Evolutionary conservation across 2,113 vertebrate genomes (phyloP).

Genomic region (Macrotis lagotis): DNA sequence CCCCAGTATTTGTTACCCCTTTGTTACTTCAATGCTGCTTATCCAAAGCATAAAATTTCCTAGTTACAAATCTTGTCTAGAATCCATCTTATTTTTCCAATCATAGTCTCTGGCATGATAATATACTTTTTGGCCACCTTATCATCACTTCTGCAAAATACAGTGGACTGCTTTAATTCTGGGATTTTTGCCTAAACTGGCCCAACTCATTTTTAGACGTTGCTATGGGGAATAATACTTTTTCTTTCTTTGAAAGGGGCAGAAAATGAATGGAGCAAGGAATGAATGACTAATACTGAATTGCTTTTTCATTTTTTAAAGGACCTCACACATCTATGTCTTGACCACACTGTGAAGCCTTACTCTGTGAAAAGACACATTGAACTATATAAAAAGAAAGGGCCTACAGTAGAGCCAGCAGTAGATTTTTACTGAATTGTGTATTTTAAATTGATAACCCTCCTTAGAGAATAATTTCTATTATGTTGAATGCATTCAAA

Average conservation of each 20-base stretch:
- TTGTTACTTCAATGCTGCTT: neutral
- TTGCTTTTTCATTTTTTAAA: constrained; percentile 55
- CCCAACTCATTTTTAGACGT: constrained; percentile 38
- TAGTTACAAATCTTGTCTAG: neutral
- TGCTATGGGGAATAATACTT: constrained; percentile 49
- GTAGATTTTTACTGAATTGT: constrained; percentile 48
- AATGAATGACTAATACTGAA: constrained; percentile 14
- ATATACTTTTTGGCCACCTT: constrained; percentile 28
- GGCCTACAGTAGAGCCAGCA: constrained; percentile 37
- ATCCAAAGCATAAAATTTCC: neutral
- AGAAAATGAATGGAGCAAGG: constrained; percentile 62
- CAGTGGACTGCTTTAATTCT: constrained; percentile 48
- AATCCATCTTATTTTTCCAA: neutral
- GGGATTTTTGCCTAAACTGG: constrained; percentile 50
- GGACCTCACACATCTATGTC: constrained; percentile 3
- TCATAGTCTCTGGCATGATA: constrained; percentile 47
- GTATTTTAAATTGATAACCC: constrained; percentile 65
- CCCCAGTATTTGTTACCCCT: neutral
- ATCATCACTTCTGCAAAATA: constrained; percentile 21
- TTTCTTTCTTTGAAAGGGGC: constrained; percentile 55
- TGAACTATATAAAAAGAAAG: constrained; percentile 44
- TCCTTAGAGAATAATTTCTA: constrained; percentile 53
- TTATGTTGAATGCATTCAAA: constrained; percentile 53
- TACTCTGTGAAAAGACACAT: constrained; percentile 54
- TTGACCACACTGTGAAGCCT: neutral